Percentiles rank a stretch among this genome's conserved stretches.
Conservation (phyloP, 2,888 invertebrate genomes). For the Spilarctia lutea region DNA sequence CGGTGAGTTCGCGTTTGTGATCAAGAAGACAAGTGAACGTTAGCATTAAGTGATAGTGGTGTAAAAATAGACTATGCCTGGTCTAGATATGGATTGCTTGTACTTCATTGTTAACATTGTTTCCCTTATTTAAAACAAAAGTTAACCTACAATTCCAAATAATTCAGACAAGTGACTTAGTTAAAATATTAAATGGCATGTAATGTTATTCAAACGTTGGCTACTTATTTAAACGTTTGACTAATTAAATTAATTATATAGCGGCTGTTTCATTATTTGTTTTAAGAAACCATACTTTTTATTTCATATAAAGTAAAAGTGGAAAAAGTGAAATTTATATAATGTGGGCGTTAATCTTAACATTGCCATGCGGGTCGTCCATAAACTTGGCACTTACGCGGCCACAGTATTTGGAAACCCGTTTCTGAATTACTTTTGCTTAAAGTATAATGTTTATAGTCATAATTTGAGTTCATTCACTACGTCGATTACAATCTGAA, state of each 20-base stretch:
- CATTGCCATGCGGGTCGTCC: constrained; percentile 77
- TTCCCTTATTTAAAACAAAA: background rate
- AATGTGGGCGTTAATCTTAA: constrained; percentile 76
- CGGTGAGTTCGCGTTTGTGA: constrained; percentile 80
- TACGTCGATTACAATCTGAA: constrained; percentile 32
- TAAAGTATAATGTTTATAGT: constrained; percentile 53
- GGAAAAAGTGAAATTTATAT: constrained; percentile 82
- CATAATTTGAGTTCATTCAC: constrained; percentile 36
- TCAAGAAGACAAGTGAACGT: constrained; percentile 50
- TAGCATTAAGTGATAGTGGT: constrained; percentile 51
- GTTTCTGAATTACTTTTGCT: constrained; percentile 62
- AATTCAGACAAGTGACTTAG: background rate
- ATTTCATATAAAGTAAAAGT: constrained; percentile 76
- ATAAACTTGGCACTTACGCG: constrained; percentile 60
- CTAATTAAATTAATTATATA: constrained; percentile 25
- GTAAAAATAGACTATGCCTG: constrained; percentile 18
- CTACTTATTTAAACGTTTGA: background rate
- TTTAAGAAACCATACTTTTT: constrained; percentile 42
- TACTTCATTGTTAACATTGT: background rate
- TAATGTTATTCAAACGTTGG: background rate
- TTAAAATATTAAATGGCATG: background rate
- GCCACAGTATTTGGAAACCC: constrained; percentile 64
- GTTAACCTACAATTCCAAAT: background rate
- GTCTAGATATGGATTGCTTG: constrained; percentile 8
- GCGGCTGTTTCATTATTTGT: constrained; percentile 19